Conservation (phyloP, 1,140 invertebrate species). For the Bombus superbus region DNA sequence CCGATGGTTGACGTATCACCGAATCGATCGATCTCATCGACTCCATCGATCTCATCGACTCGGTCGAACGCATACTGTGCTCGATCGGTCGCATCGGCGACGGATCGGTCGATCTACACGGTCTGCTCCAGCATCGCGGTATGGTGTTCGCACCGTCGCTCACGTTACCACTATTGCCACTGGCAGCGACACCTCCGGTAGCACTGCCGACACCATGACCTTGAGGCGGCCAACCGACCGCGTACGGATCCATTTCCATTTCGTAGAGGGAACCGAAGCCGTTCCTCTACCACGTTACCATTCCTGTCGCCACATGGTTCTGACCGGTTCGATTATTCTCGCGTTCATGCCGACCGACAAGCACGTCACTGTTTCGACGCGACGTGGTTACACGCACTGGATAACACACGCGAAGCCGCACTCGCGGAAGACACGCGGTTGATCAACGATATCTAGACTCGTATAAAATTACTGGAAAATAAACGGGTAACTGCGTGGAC, state of each 20-base stretch:
- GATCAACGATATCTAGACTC: neutral
- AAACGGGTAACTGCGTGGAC: neutral
- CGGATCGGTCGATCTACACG: slow-evolving; percentile 80
- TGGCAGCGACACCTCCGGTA: slow-evolving; percentile 26
- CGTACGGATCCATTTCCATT: slow-evolving; percentile 77
- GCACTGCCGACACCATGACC: slow-evolving; percentile 68
- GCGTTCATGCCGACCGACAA: slow-evolving; percentile 14
- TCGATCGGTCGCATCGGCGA: slow-evolving; percentile 80
- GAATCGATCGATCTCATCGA: slow-evolving; percentile 80
- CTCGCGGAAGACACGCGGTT: neutral
- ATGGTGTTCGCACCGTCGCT: slow-evolving; percentile 48
- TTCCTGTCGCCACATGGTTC: slow-evolving; percentile 68
- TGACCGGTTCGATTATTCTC: slow-evolving; percentile 72
- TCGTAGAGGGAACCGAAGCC: neutral
- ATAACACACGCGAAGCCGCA: slow-evolving; percentile 45
- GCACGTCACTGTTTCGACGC: slow-evolving; percentile 5
- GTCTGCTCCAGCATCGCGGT: slow-evolving; percentile 79
- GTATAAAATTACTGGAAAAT: neutral
- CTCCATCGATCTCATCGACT: slow-evolving; percentile 80
- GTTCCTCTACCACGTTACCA: slow-evolving; percentile 26
- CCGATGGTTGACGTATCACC: slow-evolving; percentile 68
- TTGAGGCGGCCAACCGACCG: slow-evolving; percentile 75
- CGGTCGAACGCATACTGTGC: slow-evolving; percentile 77
- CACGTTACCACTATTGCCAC: neutral
- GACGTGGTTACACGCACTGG: slow-evolving; percentile 45